Base-by-base conservation (phyloP, 2,113 vertebrate genomes). In the Beaufortia kweichowensis region DNA sequence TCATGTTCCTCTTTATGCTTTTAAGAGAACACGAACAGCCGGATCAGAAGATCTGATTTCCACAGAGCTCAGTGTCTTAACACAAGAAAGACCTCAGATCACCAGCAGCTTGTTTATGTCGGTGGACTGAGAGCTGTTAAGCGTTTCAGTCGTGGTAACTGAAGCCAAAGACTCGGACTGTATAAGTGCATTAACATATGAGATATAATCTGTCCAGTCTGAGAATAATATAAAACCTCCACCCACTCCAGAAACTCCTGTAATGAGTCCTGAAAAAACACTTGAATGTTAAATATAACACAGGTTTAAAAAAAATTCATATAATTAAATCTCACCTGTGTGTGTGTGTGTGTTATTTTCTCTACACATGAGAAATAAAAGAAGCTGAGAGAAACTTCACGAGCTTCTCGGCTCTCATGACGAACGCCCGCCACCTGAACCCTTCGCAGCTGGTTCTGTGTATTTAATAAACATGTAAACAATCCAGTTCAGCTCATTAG, bases 381-480 rank as follows among this genome's bases (percentile, higher is more conserved):
- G 5, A 55, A 72, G 39, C 63, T 57, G 41, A 33, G n/a, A 60
- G 50, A 2, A 19, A 2, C 10, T 59, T 59, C 70, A 75, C 62
- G 17, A 61, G 15, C 48, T 4, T 79, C 15, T 21, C 60, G 76
- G 43, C 21, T 60, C 41, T 78, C 74, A 79, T 87, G 91, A 90
- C 90, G 93, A 92, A 90, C 84, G 89, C 88, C 89, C 89, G 92
- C 83, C 84, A 84, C 83, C 43, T 60, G 84, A 70, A 61, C 85
- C 81, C 31, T 0, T 91, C 90, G 93, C 95, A 96, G 94, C 93
- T 95, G 96, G 93, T 96, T 96, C 93, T 90, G 90, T 92, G 93
- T 93, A 95, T 96, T 95, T 98, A 97, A 97, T 96, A 98, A 96
- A 96, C 94, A 95, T 94, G 93, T 97, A 96, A 96, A 98, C 96